A percentile compares a stretch with the other conserved stretches of the same genome.
These are phyloP conservation scores for Aromia moschata DNA, from an alignment of 2,888 invertebrate genomes.

Conservation along the genomic window DNA sequence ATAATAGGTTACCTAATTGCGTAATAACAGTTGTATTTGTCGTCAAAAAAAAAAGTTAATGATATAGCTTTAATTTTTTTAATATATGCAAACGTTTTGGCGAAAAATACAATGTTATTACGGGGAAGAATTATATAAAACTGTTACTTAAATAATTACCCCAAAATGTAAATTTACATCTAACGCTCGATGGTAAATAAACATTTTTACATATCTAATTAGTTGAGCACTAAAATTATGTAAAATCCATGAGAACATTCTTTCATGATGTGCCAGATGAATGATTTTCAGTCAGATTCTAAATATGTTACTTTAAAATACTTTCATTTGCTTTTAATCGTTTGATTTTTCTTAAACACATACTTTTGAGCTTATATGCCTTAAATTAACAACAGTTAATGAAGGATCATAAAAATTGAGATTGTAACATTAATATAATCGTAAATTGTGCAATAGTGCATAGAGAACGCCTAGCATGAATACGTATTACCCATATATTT, in stretches of 20 bases:
- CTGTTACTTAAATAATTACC: constrained; percentile 11
- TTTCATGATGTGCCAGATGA: neutral
- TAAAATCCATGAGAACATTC: neutral
- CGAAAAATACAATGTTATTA: constrained; percentile 16
- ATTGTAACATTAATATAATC: no score
- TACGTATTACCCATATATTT: no score
- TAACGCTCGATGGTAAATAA: neutral
- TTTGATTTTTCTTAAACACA: no score
- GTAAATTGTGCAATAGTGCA: no score
- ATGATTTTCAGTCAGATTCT: neutral
- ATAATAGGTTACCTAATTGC: constrained; percentile 18
- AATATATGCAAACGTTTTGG: constrained; percentile 16
- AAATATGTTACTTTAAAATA: neutral
- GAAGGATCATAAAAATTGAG: no score
- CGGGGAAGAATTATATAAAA: constrained; percentile 15
- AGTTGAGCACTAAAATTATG: constrained; percentile 8
- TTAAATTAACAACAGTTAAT: no score
- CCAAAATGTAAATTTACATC: constrained; percentile 12
- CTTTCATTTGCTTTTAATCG: no score
- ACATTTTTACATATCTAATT: constrained; percentile 20
- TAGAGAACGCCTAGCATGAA: no score
- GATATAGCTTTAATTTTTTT: constrained; percentile 25
- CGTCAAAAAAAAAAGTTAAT: constrained; percentile 1
- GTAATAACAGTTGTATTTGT: constrained; percentile 18
- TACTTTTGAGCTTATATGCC: neutral